Base-by-base conservation (phyloP, 2,888 invertebrate species). In the Ditula angustiorana region DNA sequence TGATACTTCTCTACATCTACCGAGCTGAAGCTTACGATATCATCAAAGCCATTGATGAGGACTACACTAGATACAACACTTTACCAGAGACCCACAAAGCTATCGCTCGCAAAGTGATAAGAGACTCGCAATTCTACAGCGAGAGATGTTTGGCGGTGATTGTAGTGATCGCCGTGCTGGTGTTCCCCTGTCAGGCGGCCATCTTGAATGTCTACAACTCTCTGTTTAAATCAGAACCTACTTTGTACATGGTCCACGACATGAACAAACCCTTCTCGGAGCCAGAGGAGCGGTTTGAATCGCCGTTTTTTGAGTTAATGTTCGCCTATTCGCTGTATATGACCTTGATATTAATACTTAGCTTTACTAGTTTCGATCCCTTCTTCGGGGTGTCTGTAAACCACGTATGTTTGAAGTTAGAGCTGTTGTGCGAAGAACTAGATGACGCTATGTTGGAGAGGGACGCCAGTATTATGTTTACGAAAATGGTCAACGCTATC, bases 361-460 rank as follows among this genome's bases (percentile, higher is more conserved):
- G 82, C 24, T 88, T 82, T 35, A 70, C 73, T 0, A 85, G 86
- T 0, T 88, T 81, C 66, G 88, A 89, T n/a, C 83, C 82, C 0
- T 85, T 86, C 28, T 88, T 83, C 23, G 86, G 85, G 0, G 8
- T 89, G 16, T 68, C 70, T 0, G 77, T 85, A 0, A 83, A 84
- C 69, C 88, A 89, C 69, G 85, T 85, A 0, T 87, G 88, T 28
- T 60, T 87, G 64, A 88, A 88, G 69, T 86, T 88, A 75, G 74
- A 77, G 2, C 4, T 87, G 16, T 80, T 72, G 10, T 85, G 88
- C 60, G 73, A 73, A 19, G 72, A 69, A 1, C 61, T 88, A 30
- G 81, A 85, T 1, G 81, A 86, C 0, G 83, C 83, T 0, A 61
- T 86, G 66, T 56, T 53, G 0, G 67, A 61, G 13, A 69, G 71